Conservation (phyloP, 2,888 invertebrate species). For the Tipula vernalis region DNA sequence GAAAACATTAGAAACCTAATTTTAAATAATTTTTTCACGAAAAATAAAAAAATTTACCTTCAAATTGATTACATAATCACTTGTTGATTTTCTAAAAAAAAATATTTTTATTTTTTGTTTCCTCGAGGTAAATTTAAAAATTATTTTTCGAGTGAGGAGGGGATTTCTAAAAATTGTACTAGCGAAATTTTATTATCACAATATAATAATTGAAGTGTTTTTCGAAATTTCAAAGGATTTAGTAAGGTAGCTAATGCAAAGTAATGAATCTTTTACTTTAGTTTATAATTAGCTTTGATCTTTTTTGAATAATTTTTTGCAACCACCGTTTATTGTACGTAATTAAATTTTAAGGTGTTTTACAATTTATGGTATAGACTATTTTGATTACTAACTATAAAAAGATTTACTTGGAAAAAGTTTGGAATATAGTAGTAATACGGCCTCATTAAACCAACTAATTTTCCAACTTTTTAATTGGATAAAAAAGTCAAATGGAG, state of each 20-base stretch:
- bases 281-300: background rate
- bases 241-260: background rate
- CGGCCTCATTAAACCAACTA: too few species aligned
- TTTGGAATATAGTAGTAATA: too few species aligned
- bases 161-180: background rate
- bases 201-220: background rate
- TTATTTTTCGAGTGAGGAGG: background rate
- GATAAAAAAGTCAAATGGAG: too few species aligned
- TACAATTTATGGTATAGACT: too few species aligned
- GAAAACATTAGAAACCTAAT: background rate
- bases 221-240: background rate
- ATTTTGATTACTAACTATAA: too few species aligned
- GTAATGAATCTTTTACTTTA: background rate
- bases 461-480: too few species aligned
- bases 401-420: too few species aligned
- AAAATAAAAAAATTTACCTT: background rate
- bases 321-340: background rate
- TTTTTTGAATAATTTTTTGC: background rate
- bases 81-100: background rate
- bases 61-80: background rate
- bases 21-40: background rate
- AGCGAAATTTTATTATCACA: background rate
- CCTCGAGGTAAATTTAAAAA: background rate
- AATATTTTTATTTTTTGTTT: background rate
- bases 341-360: too few species aligned